phyloP scores from a whole-genome alignment of 2,888 invertebrate species.

The Cheilosia vulpina region DNA sequence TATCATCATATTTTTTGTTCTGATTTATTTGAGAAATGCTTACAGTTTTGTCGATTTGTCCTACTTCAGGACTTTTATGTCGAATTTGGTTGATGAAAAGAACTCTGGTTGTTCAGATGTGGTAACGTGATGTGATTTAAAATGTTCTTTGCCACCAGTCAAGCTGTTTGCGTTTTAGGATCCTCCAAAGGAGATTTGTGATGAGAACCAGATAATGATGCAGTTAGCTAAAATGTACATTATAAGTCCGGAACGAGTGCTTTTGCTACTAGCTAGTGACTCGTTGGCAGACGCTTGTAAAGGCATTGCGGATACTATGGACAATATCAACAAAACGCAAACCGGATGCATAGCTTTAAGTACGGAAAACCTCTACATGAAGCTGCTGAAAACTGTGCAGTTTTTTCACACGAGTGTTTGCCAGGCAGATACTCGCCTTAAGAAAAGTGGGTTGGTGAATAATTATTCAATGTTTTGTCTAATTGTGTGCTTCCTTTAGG shows the following conservation, averaged over 20 bases:
- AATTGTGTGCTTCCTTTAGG: constrained; percentile 75
- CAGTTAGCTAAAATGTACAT: constrained; percentile 84
- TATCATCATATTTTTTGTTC: constrained; percentile 27
- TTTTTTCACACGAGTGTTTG: constrained; percentile 84
- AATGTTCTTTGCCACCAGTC: background rate
- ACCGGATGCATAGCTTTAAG: constrained; percentile 82
- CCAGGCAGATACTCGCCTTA: constrained; percentile 25
- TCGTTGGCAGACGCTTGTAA: constrained; percentile 80
- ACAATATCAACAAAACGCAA: constrained; percentile 82
- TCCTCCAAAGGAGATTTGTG: constrained; percentile 77
- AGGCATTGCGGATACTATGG: constrained; percentile 79
- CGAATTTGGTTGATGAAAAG: constrained; percentile 58
- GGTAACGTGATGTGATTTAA: constrained; percentile 1
- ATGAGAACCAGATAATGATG: constrained; percentile 83
- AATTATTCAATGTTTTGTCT: background rate
- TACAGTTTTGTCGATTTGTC: constrained; percentile 53
- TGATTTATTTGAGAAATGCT: constrained; percentile 45
- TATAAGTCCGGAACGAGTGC: constrained; percentile 85
- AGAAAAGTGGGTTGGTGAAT: constrained; percentile 18
- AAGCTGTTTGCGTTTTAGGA: constrained; percentile 15
- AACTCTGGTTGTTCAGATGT: background rate
- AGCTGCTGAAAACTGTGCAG: constrained; percentile 83
- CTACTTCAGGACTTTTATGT: constrained; percentile 43
- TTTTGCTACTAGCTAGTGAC: constrained; percentile 83
- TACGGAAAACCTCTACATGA: constrained; percentile 84